Percentiles rank a stretch among this genome's conserved stretches.
These are phyloP conservation scores for Brenthis ino DNA, from an alignment of 2,888 invertebrate species.

Conservation along the genomic window DNA sequence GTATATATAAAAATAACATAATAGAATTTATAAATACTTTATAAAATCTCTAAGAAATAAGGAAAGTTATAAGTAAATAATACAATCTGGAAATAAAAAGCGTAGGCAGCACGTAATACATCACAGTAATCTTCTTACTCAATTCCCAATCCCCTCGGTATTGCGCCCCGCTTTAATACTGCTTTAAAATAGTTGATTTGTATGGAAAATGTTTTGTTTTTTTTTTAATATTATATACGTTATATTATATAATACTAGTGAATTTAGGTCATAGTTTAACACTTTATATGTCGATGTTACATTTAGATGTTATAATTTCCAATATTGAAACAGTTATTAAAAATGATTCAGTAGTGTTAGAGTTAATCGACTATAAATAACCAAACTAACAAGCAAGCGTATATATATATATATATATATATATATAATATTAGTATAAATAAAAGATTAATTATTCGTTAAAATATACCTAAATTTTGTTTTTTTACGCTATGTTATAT, in stretches of 20 bases:
- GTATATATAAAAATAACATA: not conserved
- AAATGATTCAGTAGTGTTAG: too few species aligned
- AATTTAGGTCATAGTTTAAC: too few species aligned
- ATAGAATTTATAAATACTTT: not conserved
- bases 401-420: too few species aligned
- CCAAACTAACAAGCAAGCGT: too few species aligned
- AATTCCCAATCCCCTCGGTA: constrained; percentile 57
- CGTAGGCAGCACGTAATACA: constrained; percentile 67
- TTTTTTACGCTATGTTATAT: too few species aligned
- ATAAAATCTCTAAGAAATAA: constrained; percentile 8
- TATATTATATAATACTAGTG: not conserved
- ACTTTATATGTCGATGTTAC: too few species aligned
- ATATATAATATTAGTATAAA: too few species aligned
- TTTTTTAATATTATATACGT: constrained; percentile 29
- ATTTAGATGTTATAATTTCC: too few species aligned
- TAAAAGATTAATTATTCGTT: too few species aligned
- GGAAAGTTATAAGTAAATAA: constrained; percentile 19
- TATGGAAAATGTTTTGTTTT: constrained; percentile 17
- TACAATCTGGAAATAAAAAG: constrained; percentile 37
- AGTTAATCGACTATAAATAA: too few species aligned
- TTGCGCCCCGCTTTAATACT: constrained; percentile 38
- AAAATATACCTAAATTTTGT: too few species aligned
- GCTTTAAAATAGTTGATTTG: constrained; percentile 32
- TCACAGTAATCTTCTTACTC: constrained; percentile 79
- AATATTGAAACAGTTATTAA: too few species aligned